Conservation (phyloP, 2,888 invertebrate species). For the Conops quadrifasciatus region DNA sequence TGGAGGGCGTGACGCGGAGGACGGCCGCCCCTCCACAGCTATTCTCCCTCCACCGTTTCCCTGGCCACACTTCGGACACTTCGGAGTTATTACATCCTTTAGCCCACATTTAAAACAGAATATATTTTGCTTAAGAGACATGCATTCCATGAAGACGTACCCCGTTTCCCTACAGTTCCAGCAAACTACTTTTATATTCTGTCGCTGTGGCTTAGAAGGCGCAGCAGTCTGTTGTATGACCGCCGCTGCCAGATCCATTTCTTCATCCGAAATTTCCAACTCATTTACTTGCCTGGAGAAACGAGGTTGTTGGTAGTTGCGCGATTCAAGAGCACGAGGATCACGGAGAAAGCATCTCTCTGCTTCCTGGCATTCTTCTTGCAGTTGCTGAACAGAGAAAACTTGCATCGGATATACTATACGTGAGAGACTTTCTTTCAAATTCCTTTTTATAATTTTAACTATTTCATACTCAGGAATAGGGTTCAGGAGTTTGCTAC, state of each 20-base stretch:
- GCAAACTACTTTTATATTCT: too few relatives aligned
- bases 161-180: too few relatives aligned
- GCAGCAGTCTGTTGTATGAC: too few relatives aligned
- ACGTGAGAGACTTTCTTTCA: too few relatives aligned
- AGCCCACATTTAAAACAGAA: slow-evolving; percentile 31
- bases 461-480: slow-evolving; percentile 10
- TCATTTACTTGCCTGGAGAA: too few relatives aligned
- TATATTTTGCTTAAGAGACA: neutral
- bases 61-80: slow-evolving; percentile 15
- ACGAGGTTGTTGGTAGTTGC: neutral
- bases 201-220: too few relatives aligned
- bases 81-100: neutral
- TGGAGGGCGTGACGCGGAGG: neutral
- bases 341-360: neutral
- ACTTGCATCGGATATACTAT: too few relatives aligned
- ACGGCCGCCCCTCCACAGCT: neutral
- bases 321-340: too few relatives aligned
- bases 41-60: neutral
- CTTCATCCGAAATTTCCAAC: neutral
- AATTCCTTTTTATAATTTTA: too few relatives aligned
- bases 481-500: neutral
- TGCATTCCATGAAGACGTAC: too few relatives aligned
- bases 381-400: slow-evolving; percentile 17
- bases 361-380: slow-evolving; percentile 11
- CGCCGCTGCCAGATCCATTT: neutral